These are phyloP conservation scores for Neria commutata DNA, from an alignment of 2,888 invertebrate genomes.

Conservation along the genomic window DNA sequence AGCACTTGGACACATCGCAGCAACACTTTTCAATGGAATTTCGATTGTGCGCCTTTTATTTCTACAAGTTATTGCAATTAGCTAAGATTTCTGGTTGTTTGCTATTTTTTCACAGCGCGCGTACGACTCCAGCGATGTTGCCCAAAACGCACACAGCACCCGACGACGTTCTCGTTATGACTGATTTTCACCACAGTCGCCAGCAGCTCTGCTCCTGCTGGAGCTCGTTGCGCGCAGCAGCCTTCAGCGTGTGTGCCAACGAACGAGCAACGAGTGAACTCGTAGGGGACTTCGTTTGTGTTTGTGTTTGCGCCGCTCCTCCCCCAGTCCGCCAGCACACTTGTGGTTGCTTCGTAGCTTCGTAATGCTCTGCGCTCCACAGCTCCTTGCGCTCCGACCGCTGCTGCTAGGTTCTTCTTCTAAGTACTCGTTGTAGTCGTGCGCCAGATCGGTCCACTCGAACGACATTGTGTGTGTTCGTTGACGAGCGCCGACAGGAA, in stretches of 20 bases:
- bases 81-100: no score
- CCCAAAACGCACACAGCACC: conserved; percentile 58
- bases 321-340: neutral
- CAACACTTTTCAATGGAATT: neutral
- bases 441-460: no score
- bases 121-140: conserved; percentile 16
- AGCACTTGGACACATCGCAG: no score
- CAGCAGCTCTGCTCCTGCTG: conserved; percentile 18
- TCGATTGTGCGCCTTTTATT: no score
- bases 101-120: conserved; percentile 24
- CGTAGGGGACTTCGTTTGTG: neutral
- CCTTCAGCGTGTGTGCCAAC: neutral
- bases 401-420: no score
- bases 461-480: no score
- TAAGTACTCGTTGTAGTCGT: no score
- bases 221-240: conserved; percentile 27
- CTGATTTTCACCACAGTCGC: conserved; percentile 58
- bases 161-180: conserved; percentile 63
- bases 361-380: neutral
- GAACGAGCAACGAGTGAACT: neutral
- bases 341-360: neutral
- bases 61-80: no score
- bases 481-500: no score
- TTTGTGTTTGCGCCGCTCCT: neutral
- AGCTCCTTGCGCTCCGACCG: no score